Conservation (phyloP, 1,140 invertebrate genomes). For the Ceratina australensis region DNA sequence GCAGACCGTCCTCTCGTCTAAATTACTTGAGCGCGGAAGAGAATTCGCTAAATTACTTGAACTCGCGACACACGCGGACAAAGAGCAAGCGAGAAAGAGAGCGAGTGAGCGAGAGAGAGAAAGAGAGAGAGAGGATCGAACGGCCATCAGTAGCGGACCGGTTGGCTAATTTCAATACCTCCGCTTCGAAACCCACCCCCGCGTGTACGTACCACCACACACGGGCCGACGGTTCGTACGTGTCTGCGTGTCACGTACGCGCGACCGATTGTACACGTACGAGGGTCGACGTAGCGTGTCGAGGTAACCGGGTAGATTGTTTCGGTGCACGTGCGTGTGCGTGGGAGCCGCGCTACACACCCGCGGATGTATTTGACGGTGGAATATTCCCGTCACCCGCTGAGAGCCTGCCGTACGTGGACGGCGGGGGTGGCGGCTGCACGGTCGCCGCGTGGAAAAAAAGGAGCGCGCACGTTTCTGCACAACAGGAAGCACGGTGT, state of each 20-base stretch:
- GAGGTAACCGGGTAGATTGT: constrained; percentile 52
- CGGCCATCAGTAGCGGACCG: constrained; percentile 51
- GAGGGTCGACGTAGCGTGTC: constrained; percentile 51
- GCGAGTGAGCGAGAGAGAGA: too few relatives aligned
- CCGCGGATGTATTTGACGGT: constrained; percentile 59
- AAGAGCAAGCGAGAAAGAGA: too few relatives aligned
- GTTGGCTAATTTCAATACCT: constrained; percentile 72
- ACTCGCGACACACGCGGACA: constrained; percentile 34
- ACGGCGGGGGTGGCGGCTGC: not conserved
- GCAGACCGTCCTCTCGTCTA: not conserved
- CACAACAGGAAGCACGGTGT: constrained; percentile 59
- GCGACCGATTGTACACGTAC: constrained; percentile 6
- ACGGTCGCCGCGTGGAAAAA: not conserved
- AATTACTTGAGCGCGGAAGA: constrained; percentile 37
- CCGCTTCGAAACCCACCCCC: constrained; percentile 36
- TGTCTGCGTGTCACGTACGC: constrained; percentile 7
- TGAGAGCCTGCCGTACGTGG: constrained; percentile 10
- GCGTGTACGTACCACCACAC: constrained; percentile 43
- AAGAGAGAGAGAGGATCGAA: constrained; percentile 32
- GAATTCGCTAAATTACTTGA: constrained; percentile 42
- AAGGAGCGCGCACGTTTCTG: constrained; percentile 39
- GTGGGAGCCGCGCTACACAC: constrained; percentile 40
- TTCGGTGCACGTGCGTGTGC: constrained; percentile 56
- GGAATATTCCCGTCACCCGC: constrained; percentile 50
- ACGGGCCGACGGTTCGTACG: constrained; percentile 1